Conservation (phyloP, 2,113 vertebrate genomes). For the Rhinolophus ferrumequinum region DNA sequence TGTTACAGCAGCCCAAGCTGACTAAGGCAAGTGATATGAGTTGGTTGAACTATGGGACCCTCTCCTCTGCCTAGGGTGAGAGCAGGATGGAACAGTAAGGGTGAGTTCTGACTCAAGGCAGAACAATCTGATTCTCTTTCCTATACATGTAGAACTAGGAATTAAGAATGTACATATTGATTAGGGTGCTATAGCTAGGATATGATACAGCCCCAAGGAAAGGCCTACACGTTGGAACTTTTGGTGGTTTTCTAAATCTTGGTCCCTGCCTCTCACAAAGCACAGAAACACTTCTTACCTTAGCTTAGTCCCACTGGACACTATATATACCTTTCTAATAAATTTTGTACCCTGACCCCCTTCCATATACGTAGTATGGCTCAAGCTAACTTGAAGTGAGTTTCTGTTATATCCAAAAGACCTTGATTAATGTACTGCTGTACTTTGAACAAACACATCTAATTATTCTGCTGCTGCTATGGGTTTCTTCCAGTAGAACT, state of each 20-base stretch:
- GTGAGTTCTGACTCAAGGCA: neutral
- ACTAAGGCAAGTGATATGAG: neutral
- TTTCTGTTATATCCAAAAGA: neutral
- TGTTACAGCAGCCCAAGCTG: neutral
- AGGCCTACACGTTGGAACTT: neutral
- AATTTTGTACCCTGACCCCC: accelerated
- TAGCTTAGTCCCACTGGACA: neutral
- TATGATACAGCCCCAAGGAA: neutral
- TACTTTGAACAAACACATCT: neutral
- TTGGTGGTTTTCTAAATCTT: neutral
- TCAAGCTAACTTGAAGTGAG: neutral
- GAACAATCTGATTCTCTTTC: neutral
- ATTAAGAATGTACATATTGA: accelerated
- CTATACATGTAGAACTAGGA: neutral
- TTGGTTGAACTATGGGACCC: neutral
- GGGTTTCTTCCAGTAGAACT: neutral
- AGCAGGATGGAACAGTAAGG: neutral
- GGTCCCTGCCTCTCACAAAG: neutral
- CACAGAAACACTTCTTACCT: neutral
- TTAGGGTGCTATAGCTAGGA: neutral
- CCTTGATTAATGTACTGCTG: neutral
- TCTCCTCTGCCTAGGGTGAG: neutral
- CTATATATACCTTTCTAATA: neutral
- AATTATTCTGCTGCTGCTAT: neutral
- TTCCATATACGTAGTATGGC: no score